Conservation (phyloP, 2,113 vertebrate species). For the Charina bottae region DNA sequence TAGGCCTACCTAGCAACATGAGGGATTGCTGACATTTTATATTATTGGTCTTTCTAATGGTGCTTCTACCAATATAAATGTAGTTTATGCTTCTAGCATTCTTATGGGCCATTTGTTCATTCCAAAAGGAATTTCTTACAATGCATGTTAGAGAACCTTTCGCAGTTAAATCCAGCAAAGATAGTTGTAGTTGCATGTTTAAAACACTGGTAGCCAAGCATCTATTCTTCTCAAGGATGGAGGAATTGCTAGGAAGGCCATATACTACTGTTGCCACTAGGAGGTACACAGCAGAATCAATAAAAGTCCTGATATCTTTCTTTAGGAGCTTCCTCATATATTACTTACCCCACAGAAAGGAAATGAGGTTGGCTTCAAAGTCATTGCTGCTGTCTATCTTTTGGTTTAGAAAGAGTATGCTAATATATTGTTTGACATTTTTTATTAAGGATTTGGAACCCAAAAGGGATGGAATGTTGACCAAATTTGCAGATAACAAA, state of each 20-base stretch:
- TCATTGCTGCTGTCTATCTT: background rate
- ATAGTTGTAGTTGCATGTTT: conserved; percentile 5
- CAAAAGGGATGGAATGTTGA: background rate
- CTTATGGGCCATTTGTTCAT: background rate
- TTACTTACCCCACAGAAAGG: background rate
- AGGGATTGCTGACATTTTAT: conserved; percentile 51
- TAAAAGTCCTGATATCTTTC: background rate
- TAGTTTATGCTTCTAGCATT: conserved; percentile 25
- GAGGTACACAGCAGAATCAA: background rate
- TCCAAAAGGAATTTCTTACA: conserved; percentile 14
- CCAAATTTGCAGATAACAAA: background rate
- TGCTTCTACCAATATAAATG: conserved; percentile 35
- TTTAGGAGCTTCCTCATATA: background rate
- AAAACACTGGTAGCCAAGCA: background rate
- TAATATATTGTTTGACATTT: background rate
- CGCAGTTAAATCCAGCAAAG: background rate
- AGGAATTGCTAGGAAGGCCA: too few relatives aligned
- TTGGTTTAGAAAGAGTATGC: background rate
- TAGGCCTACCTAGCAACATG: conserved; percentile 50
- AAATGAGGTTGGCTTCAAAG: background rate
- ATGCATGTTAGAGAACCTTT: background rate
- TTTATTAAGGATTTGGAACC: background rate
- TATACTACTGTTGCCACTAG: background rate
- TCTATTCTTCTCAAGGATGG: background rate
- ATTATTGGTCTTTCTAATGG: conserved; percentile 36